Evolutionary conservation across 2,888 invertebrate genomes (phyloP).

Genomic region (Acrobasis repandana): DNA sequence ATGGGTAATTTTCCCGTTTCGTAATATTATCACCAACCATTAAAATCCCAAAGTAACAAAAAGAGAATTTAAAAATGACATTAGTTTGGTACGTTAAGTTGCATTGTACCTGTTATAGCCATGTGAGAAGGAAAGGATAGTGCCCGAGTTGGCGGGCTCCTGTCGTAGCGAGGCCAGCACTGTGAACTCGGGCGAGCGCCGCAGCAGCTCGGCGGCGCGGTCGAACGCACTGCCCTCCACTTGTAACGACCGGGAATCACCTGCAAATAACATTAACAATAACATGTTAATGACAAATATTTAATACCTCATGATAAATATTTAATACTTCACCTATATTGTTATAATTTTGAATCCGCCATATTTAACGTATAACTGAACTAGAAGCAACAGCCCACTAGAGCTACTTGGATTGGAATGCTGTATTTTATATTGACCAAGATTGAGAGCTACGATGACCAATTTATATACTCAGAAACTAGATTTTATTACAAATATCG

Average conservation of each 20-base stretch:
- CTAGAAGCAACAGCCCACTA: too few relatives aligned
- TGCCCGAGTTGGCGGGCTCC: conserved; percentile 91
- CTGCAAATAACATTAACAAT: conserved; percentile 60
- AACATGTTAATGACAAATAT: too few relatives aligned
- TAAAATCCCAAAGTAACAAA: neutral
- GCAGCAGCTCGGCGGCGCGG: conserved; percentile 86
- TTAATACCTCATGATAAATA: too few relatives aligned
- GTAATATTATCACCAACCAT: neutral
- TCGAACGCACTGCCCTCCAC: conserved; percentile 86
- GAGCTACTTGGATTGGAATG: too few relatives aligned
- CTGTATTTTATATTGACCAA: too few relatives aligned
- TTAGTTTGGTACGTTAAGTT: neutral
- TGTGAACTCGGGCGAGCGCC: conserved; percentile 90
- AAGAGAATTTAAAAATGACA: neutral
- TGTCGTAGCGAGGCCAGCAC: conserved; percentile 90
- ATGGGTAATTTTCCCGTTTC: neutral
- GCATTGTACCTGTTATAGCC: conserved; percentile 86
- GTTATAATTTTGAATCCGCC: too few relatives aligned
- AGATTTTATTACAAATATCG: too few relatives aligned
- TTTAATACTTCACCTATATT: too few relatives aligned
- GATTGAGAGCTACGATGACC: too few relatives aligned
- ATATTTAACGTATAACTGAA: too few relatives aligned
- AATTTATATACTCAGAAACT: too few relatives aligned
- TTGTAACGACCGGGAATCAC: conserved; percentile 88
- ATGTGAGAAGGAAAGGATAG: conserved; percentile 91